Evolutionary conservation across 2,797 vertebrate species (phyloP).

Genomic region (Tauraco hartlaubi): DNA sequence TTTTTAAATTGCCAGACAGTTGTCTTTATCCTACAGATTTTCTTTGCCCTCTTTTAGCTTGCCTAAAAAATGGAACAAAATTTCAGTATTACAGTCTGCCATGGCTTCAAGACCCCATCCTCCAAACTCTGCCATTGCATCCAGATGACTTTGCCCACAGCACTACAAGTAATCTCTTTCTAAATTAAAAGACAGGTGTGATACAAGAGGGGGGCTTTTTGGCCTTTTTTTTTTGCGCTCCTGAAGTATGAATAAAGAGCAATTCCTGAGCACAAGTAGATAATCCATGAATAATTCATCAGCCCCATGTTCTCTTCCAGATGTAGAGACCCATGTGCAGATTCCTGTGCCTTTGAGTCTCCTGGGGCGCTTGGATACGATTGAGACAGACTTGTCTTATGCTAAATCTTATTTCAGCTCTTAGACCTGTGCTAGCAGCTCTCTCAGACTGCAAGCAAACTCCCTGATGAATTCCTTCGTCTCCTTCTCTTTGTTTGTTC

Average conservation of each 20-base stretch:
- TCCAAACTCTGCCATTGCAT: not conserved
- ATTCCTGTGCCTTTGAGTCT: conserved; percentile 18
- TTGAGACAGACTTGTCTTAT: not conserved
- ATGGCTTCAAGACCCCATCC: not conserved
- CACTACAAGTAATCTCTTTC: not conserved
- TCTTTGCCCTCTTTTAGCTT: not conserved
- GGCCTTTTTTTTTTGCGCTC: not conserved
- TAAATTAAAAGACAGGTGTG: conserved; percentile 73
- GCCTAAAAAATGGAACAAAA: not conserved
- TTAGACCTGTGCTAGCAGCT: not conserved
- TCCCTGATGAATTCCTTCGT: conserved; percentile 1
- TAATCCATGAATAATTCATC: conserved; percentile 72
- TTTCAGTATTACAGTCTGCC: not conserved
- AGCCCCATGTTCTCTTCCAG: conserved; percentile 56
- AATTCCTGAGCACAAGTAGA: conserved; percentile 61
- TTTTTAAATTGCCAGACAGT: not conserved
- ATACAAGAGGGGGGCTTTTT: not conserved
- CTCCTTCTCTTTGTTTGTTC: conserved; percentile 27
- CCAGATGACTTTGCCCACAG: conserved; percentile 52
- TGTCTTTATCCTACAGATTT: not conserved
- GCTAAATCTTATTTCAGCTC: not conserved
- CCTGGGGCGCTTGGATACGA: not conserved
- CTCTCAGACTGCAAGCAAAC: not conserved
- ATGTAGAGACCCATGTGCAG: conserved; percentile 33
- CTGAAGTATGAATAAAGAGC: conserved; percentile 59